Conservation (phyloP, 1,140 invertebrate species). For the Trachymyrmex cornetzi region DNA sequence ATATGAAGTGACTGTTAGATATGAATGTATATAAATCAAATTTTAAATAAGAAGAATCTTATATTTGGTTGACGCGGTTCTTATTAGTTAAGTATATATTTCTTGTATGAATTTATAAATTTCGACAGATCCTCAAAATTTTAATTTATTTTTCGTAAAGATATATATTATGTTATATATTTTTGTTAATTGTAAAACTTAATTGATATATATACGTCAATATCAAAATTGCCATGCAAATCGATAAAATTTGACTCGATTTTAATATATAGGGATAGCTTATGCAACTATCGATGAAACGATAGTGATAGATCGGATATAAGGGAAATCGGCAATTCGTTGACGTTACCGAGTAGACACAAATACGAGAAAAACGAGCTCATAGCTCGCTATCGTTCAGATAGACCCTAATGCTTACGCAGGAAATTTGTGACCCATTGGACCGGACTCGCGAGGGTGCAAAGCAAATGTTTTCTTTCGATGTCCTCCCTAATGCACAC, state of each 20-base stretch:
- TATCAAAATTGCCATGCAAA: not conserved
- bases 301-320: slow-evolving; percentile 48
- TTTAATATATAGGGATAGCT: slow-evolving; percentile 53
- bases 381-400: slow-evolving; percentile 50
- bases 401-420: slow-evolving; percentile 65
- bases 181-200: not conserved
- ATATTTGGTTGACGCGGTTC: too few species aligned
- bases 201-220: not conserved
- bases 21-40: too few species aligned
- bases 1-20: not conserved
- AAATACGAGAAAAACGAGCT: slow-evolving; percentile 69
- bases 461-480: slow-evolving; percentile 72
- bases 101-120: too few species aligned
- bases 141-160: not conserved
- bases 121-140: not conserved
- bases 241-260: not conserved
- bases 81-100: too few species aligned
- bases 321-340: slow-evolving; percentile 53
- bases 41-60: too few species aligned
- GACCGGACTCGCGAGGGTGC: slow-evolving; percentile 58
- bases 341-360: slow-evolving; percentile 55
- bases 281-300: slow-evolving; percentile 53
- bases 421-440: slow-evolving; percentile 65
- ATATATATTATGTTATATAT: slow-evolving; percentile 9
- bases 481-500: slow-evolving; percentile 52